phyloP scores from a whole-genome alignment of 1,140 invertebrate genomes.

The Ceratoteleas bidentatus region DNA sequence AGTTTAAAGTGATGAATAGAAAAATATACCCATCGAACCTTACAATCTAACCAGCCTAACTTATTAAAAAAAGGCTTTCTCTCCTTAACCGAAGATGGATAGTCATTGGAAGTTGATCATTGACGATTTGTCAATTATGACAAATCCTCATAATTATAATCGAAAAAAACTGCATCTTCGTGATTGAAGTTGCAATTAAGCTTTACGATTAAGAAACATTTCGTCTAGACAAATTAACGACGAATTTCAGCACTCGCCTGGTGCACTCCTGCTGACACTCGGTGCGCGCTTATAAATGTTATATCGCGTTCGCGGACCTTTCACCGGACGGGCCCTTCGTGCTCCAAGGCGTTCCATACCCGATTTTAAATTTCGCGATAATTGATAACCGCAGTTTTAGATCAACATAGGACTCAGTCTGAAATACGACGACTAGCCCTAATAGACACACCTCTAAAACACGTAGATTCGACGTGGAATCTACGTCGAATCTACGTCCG shows the following conservation, averaged over 20 bases:
- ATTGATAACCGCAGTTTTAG: constrained; percentile 53
- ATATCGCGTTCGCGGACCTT: constrained; percentile 49
- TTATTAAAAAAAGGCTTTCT: too few species aligned
- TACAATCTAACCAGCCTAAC: too few species aligned
- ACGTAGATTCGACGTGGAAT: too few species aligned
- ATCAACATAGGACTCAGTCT: constrained; percentile 35
- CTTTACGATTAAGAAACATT: constrained; percentile 7
- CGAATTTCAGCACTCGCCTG: constrained; percentile 28
- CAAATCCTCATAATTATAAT: too few species aligned
- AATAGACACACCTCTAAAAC: too few species aligned
- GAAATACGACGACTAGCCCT: constrained; percentile 23
- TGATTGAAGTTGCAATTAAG: constrained; percentile 32
- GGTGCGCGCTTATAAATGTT: constrained; percentile 41
- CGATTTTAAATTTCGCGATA: constrained; percentile 38
- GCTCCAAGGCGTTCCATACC: constrained; percentile 28
- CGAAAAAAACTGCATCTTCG: not conserved
- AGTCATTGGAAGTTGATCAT: too few species aligned
- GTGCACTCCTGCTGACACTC: constrained; percentile 19
- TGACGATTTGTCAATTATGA: too few species aligned
- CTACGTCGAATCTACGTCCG: too few species aligned
- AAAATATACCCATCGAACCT: too few species aligned
- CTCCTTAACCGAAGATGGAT: too few species aligned
- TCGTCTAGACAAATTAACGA: constrained; percentile 37
- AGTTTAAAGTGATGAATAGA: too few species aligned
- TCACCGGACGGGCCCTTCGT: constrained; percentile 54